A percentile compares a stretch with the other conserved stretches of the same genome.
Conservation (phyloP, 2,888 invertebrate species). For the Eudiplozoon nipponicum region DNA sequence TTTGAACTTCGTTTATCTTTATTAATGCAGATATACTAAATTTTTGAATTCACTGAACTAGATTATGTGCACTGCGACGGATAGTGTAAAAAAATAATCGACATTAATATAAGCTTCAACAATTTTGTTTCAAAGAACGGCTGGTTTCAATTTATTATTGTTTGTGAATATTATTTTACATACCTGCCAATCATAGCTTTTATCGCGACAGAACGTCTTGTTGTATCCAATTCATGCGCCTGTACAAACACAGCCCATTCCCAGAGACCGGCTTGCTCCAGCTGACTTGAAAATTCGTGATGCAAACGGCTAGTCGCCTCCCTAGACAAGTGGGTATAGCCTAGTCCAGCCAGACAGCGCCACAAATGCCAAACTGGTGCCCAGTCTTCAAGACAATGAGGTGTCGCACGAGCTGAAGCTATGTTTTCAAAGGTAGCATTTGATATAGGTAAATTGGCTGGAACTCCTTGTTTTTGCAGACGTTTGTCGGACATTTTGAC, state of each 20-base stretch:
- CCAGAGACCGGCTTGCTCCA: slow-evolving; percentile 51
- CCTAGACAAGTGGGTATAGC: slow-evolving; percentile 31
- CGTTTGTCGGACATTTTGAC: slow-evolving; percentile 42
- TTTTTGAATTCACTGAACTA: too few relatives aligned
- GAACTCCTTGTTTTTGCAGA: slow-evolving; percentile 4
- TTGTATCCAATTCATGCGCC: slow-evolving; percentile 25
- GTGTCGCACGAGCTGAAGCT: too few relatives aligned
- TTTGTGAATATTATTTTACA: slow-evolving; percentile 3
- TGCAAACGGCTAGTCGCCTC: slow-evolving; percentile 36
- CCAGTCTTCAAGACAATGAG: slow-evolving; percentile 12
- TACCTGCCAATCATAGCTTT: background rate
- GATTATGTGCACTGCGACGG: too few relatives aligned
- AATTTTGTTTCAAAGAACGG: too few relatives aligned
- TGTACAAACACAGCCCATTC: slow-evolving; percentile 53
- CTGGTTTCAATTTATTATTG: too few relatives aligned
- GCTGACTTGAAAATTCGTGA: slow-evolving; percentile 43
- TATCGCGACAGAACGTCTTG: slow-evolving; percentile 17
- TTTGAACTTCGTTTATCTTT: too few relatives aligned
- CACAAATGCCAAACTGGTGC: slow-evolving; percentile 36
- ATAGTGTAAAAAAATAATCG: too few relatives aligned
- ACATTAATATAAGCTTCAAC: too few relatives aligned
- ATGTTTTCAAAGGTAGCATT: too few relatives aligned
- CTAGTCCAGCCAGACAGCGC: slow-evolving; percentile 37
- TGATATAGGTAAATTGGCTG: too few relatives aligned
- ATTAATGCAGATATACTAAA: too few relatives aligned